Base-by-base conservation (phyloP, 2,797 vertebrate species). In the Sebastes steindachneri region DNA sequence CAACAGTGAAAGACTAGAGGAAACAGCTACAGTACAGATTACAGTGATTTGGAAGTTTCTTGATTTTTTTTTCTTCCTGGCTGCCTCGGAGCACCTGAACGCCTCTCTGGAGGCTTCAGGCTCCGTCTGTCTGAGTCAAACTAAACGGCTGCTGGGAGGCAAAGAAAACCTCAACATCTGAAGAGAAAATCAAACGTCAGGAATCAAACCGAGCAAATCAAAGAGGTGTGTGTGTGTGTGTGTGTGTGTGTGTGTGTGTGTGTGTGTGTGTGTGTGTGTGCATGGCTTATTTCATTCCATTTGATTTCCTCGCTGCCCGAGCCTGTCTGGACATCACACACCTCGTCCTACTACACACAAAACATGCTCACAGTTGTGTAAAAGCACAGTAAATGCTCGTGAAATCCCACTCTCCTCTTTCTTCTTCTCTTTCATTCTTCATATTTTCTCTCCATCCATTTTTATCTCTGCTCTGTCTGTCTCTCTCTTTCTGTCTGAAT, bases 171-270 rank as follows among this genome's bases (percentile, higher is more conserved):
- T 57, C 0, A 9, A 54, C 23, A 55, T 68, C 5, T 71, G 66
- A 66, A 23, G 58, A 23, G 54, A 75, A 67, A 78, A 74, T 77
- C 73, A 83, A 74, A 83, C 3, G n/a, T 35, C 69, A 55, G 53
- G 62, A 78, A 57, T 57, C 68, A 82, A 69, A 68, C 53, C 1
- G 3, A 33, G 62, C 15, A 26, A 70, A 77, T 74, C 68, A 79
- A 64, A 75, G 67, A 17, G 2, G 45, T 60, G 67, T 31, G 65
- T 2, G 21, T 67, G 33, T 45, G 48, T 65, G 31, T 26, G 4
- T 37, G 64, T 35, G 28, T 59, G 66, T 37, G 55, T 12, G 37
- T 66, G 48, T 45, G 48, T 64, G 31, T 26, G n/a, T 37, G 64
- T 26, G 26, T 67, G 48, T 45, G 48, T 65, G 31, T 21, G 14